phyloP scores from a whole-genome alignment of 1,140 invertebrate species.

The Drosophila ananassae region DNA sequence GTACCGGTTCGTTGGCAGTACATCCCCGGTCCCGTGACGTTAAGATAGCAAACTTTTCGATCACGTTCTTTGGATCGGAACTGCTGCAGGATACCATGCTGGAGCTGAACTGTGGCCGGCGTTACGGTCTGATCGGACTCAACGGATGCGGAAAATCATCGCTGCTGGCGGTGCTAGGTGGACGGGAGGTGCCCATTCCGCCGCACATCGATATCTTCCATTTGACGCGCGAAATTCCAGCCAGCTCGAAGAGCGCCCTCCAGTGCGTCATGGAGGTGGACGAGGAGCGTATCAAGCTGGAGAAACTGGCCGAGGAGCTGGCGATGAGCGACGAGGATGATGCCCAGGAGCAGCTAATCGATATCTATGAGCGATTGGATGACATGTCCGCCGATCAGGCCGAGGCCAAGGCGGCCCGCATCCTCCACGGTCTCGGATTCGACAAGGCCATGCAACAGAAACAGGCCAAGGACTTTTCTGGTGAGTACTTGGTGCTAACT shows the following conservation, averaged over 20 bases:
- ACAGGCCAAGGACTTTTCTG: constrained; percentile 97
- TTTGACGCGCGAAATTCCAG: constrained; percentile 97
- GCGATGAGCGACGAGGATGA: constrained; percentile 95
- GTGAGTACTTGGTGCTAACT: constrained; percentile 22
- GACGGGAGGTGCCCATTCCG: constrained; percentile 97
- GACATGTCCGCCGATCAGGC: constrained; percentile 98
- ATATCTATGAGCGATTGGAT: constrained; percentile 98
- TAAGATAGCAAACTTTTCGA: constrained; percentile 98
- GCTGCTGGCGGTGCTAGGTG: constrained; percentile 94
- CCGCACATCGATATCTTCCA: constrained; percentile 99
- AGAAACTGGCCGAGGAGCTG: constrained; percentile 96
- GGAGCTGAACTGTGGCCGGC: constrained; percentile 97
- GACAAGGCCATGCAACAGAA: constrained; percentile 96
- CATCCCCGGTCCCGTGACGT: constrained; percentile 98
- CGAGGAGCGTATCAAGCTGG: constrained; percentile 95
- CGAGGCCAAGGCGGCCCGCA: constrained; percentile 95
- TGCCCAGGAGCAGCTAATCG: constrained; percentile 97
- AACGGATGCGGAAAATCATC: constrained; percentile 99
- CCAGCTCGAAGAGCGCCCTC: constrained; percentile 95
- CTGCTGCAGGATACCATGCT: constrained; percentile 97
- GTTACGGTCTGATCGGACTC: constrained; percentile 97
- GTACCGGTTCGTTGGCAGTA: constrained; percentile 96
- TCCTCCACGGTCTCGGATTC: constrained; percentile 98
- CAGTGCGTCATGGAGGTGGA: constrained; percentile 99
- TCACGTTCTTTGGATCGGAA: constrained; percentile 99